Percentiles rank a stretch among this genome's conserved stretches.
These are phyloP conservation scores for Drosophila pruinosa DNA, from an alignment of 1,140 invertebrate genomes.

Conservation along the genomic window DNA sequence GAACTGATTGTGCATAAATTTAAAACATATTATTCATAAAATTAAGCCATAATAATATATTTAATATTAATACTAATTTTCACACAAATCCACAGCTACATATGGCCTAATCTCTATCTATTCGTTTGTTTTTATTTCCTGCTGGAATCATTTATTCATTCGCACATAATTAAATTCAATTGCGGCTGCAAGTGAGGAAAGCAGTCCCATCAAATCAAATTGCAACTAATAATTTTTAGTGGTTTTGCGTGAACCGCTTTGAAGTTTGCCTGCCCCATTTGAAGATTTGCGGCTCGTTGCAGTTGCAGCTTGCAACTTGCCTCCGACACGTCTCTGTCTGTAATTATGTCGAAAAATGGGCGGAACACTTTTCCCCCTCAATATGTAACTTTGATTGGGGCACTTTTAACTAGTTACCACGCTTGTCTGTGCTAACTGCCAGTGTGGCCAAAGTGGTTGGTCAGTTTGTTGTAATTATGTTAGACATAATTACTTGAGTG, in stretches of 20 bases:
- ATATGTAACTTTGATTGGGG: not conserved
- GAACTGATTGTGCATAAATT: too few species aligned
- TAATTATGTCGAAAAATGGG: conserved; percentile 63
- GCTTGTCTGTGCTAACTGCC: not conserved
- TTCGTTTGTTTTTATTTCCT: conserved; percentile 6
- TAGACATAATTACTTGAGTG: not conserved
- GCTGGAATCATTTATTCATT: conserved; percentile 37
- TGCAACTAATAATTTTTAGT: conserved; percentile 59
- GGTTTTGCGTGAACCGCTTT: conserved; percentile 16
- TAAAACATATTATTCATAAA: too few species aligned
- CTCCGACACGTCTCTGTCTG: conserved; percentile 10
- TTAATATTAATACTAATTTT: too few species aligned
- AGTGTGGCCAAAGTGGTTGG: not conserved
- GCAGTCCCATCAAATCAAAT: conserved; percentile 60
- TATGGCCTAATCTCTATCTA: too few species aligned
- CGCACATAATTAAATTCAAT: conserved; percentile 75
- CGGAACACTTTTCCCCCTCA: conserved; percentile 26
- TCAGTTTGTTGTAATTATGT: not conserved
- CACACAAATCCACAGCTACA: too few species aligned
- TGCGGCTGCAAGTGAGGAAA: conserved; percentile 8
- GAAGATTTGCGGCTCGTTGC: not conserved
- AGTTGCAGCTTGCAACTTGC: not conserved
- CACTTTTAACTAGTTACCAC: not conserved
- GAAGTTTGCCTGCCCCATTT: conserved; percentile 24
- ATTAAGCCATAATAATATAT: too few species aligned